These are phyloP conservation scores for Corvus cornix DNA, from an alignment of 2,113 vertebrate species.

Conservation along the genomic window DNA sequence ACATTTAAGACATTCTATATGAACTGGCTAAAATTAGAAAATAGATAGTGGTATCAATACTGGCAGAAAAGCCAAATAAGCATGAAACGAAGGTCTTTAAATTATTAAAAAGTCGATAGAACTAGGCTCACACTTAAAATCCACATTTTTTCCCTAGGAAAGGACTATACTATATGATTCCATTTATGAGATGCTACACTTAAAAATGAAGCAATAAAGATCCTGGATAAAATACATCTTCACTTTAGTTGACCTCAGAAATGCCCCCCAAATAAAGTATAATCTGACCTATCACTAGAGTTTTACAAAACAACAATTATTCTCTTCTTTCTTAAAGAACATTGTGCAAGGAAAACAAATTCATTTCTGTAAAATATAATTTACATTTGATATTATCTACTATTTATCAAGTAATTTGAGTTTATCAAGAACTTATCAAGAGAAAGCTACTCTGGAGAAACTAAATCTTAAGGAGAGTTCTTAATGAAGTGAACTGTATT, in stretches of 20 bases:
- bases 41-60: not conserved
- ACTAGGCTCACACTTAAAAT: not conserved
- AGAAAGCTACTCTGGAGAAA: not conserved
- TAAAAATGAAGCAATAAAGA: slow-evolving; percentile 9
- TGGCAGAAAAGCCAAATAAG: slow-evolving; percentile 12
- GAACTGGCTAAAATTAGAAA: not conserved
- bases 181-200: slow-evolving; percentile 1
- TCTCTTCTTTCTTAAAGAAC: not conserved
- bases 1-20: not conserved
- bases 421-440: not conserved
- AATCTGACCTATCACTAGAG: not conserved
- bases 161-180: not conserved
- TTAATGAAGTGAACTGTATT: not conserved
- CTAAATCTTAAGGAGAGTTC: not conserved
- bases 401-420: not conserved
- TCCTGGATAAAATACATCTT: not conserved
- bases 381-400: not conserved
- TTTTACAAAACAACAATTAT: not conserved
- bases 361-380: not conserved
- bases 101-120: not conserved
- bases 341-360: not conserved
- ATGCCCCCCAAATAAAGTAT: not conserved
- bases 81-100: slow-evolving; percentile 1
- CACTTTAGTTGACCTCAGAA: not conserved
- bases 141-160: not conserved